Evolutionary conservation across 2,113 vertebrate genomes (phyloP), one percentile per base, ranked within the genome.

Genomic region (Redunca redunca): DNA sequence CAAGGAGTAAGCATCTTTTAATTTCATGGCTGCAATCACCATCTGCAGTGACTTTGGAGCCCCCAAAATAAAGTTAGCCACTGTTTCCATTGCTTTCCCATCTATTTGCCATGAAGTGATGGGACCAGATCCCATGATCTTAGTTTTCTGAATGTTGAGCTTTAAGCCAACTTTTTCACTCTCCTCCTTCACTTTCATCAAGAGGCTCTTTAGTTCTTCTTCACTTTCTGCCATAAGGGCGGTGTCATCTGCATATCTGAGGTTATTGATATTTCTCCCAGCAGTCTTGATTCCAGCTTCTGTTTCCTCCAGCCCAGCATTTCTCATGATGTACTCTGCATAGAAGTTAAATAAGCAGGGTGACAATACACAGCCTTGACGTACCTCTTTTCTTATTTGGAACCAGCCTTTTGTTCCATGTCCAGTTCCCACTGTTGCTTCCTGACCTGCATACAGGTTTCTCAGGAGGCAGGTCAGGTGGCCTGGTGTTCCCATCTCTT

Each of bases 381-480:
- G 0, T n/a, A 67, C 7, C n/a, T 0, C 8, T 67, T 67, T 67
- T n/a, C 64, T 33, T 10, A 5, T 67, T n/a, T n/a, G 64, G 64
- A 67, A 67, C 16, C 33, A 67, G 64, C n/a, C 16, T n/a, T 16
- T 67, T n/a, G 16, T 67, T 67, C 64, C 64, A 67, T n/a, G 64
- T 9, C 16, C 30, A 64, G 30, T 64, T 64, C 60, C 33, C 16
- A 64, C 8, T 67, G 33, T 19, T n/a, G 64, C 64, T 67, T n/a
- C 7, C 62, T 67, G 62, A 67, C 62, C 33, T n/a, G 33, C 33
- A 67, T 67, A 19, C 16, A n/a, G 62, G 2, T n/a, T 67, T n/a
- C 62, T 67, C 62, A 67, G 8, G 16, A 67, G 7, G 62, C 7
- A 67, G 1, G 3, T 19, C 7, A 67, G 33, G 7, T 67, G 16